A percentile compares a stretch with the other conserved stretches of the same genome.
Evolutionary conservation across 1,140 invertebrate genomes (phyloP).

Genomic region (Manduca sexta): DNA sequence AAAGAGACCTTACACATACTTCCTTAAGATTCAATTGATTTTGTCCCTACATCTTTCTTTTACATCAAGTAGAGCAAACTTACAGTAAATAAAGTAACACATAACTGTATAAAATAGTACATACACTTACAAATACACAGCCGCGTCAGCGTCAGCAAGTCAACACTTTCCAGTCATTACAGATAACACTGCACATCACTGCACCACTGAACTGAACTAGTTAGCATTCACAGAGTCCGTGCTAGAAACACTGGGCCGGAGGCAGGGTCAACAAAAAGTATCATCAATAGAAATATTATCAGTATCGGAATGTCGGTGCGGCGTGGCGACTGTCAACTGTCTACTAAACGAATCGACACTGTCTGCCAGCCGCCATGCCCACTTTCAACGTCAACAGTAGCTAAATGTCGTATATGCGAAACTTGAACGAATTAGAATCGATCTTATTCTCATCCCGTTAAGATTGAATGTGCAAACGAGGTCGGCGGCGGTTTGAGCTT

Average conservation of each 20-base stretch:
- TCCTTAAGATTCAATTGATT: no score
- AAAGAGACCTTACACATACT: no score
- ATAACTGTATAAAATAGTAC: neutral
- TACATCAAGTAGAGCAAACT: no score
- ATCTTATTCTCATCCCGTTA: neutral
- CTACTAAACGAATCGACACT: constrained; percentile 72
- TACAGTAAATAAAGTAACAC: neutral
- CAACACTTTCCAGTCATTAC: constrained; percentile 1
- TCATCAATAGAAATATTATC: constrained; percentile 66
- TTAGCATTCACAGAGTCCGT: neutral
- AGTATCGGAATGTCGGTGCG: constrained; percentile 71
- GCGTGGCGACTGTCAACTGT: constrained; percentile 72
- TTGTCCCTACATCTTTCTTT: no score
- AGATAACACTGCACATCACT: constrained; percentile 4
- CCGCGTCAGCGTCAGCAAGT: neutral
- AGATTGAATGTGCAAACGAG: neutral
- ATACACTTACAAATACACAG: neutral
- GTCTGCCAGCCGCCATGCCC: constrained; percentile 68
- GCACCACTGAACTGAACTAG: constrained; percentile 14
- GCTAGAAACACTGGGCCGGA: constrained; percentile 19
- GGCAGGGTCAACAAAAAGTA: constrained; percentile 42
- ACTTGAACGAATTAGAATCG: constrained; percentile 7
- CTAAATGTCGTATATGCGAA: constrained; percentile 1
- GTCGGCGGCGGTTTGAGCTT: constrained; percentile 2
- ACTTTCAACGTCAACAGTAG: constrained; percentile 33